Evolutionary conservation across 1,140 invertebrate species (phyloP).

Genomic region (Drepana arcuata): DNA sequence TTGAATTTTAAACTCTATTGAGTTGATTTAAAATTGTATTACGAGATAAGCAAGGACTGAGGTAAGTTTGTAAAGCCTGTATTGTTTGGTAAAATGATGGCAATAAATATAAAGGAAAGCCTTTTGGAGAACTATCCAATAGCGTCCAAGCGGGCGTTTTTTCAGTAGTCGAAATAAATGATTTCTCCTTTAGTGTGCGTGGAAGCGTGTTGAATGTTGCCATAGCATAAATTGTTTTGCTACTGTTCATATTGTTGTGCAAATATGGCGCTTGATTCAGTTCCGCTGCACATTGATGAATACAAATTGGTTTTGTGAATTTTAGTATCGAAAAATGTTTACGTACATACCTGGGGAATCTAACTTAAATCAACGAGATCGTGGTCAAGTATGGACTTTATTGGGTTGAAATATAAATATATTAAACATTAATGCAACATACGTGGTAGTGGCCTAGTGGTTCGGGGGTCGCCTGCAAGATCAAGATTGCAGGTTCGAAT

Average conservation of each 20-base stretch:
- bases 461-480: no score
- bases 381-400: no score
- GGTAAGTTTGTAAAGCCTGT: constrained; percentile 23
- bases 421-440: no score
- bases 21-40: constrained; percentile 9
- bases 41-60: not conserved
- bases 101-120: constrained; percentile 51
- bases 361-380: no score
- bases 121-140: constrained; percentile 55
- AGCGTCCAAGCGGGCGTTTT: constrained; percentile 33
- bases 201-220: not conserved
- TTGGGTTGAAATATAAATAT: not conserved
- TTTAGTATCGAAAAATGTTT: not conserved
- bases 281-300: not conserved
- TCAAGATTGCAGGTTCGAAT: no score
- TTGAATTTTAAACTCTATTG: constrained; percentile 19
- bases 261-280: no score
- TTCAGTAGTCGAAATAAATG: constrained; percentile 17
- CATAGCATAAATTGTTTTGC: no score
- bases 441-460: no score
- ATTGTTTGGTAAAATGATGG: constrained; percentile 60
- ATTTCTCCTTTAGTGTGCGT: constrained; percentile 1
- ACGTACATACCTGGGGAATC: no score
- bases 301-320: not conserved
- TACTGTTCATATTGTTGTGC: no score